Evolutionary conservation across 2,113 vertebrate species (phyloP), one percentile per base, ranked within the genome.

Genomic region (Epinephelus lanceolatus): DNA sequence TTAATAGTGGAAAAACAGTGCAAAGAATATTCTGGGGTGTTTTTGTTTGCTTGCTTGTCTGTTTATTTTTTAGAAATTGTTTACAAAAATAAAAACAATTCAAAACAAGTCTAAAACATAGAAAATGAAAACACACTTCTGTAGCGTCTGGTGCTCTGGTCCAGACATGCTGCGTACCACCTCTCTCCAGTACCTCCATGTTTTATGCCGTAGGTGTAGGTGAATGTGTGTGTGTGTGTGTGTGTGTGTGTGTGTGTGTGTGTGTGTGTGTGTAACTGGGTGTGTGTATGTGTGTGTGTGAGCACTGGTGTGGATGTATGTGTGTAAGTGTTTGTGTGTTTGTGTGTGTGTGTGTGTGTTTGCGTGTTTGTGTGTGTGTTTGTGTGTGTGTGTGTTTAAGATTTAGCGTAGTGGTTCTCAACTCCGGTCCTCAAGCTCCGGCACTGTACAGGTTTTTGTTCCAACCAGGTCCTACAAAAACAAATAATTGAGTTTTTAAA

Each of bases 401-500:
- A 94, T 95, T 95, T 94, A 95, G 94, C 93, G 95, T 94, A 94
- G 96, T 95, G 96, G 95, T 95, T 96, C 96, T 96, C 95, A 96
- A 96, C 96, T 96, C 94, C 95, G 94, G 95, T 96, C 96, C 95
- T 96, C 96, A 96, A 96, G 95, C 95, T 96, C 95, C 95, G 94
- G 94, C 94, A 95, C 95, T 95, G 95, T 95, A 96, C 95, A 96
- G 96, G 95, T 96, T 96, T 96, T 96, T 96, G 95, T 96, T 96
- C 95, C 95, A 96, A 96, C 96, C 95, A 96, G 96, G 96, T 96
- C 96, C 95, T 96, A 96, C 94, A 96, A 96, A 94, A 96, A 96
- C 95, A 96, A 95, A 96, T 96, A 92, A 95, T 96, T 95, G 88
- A 93, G 91, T 94, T 95, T 95, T 95, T 93, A 94, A 94, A 94